Percentiles rank a stretch among this genome's conserved stretches.
These are phyloP conservation scores for Lasioglossum zephyrum DNA, from an alignment of 2,888 invertebrate genomes.

Conservation along the genomic window DNA sequence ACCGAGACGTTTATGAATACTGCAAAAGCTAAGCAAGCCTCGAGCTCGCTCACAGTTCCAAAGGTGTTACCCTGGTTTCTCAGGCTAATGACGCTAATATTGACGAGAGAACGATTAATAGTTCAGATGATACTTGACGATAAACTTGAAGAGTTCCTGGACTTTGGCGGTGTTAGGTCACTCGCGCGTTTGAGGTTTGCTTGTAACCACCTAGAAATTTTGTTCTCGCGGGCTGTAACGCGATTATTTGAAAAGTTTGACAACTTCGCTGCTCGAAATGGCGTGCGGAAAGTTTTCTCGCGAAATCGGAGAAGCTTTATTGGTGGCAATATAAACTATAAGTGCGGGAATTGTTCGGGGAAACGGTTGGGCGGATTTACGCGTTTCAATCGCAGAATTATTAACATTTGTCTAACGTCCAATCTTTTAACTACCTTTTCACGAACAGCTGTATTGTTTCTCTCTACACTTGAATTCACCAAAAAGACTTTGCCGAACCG, in stretches of 20 bases:
- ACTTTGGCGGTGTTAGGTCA: background rate
- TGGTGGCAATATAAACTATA: background rate
- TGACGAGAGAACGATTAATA: background rate
- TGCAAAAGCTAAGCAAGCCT: slow-evolving; percentile 3
- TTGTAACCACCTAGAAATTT: background rate
- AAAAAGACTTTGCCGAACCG: too few species aligned
- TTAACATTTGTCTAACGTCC: background rate
- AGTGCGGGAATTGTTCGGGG: background rate
- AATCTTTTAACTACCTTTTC: background rate
- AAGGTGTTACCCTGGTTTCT: slow-evolving; percentile 6
- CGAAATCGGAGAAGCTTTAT: background rate
- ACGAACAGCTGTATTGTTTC: background rate
- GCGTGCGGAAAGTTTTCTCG: background rate
- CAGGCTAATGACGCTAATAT: background rate
- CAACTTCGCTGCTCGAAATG: background rate
- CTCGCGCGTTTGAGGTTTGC: background rate
- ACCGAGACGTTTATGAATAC: slow-evolving; percentile 5
- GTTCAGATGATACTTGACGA: background rate
- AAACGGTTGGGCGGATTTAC: background rate
- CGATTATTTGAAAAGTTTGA: slow-evolving; percentile 1
- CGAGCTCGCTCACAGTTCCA: background rate
- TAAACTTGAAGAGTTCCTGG: background rate
- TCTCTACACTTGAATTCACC: background rate
- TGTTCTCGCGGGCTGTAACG: background rate
- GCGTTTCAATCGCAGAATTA: background rate